phyloP scores from a whole-genome alignment of 1,140 invertebrate species.

The Cepaea nemoralis region DNA sequence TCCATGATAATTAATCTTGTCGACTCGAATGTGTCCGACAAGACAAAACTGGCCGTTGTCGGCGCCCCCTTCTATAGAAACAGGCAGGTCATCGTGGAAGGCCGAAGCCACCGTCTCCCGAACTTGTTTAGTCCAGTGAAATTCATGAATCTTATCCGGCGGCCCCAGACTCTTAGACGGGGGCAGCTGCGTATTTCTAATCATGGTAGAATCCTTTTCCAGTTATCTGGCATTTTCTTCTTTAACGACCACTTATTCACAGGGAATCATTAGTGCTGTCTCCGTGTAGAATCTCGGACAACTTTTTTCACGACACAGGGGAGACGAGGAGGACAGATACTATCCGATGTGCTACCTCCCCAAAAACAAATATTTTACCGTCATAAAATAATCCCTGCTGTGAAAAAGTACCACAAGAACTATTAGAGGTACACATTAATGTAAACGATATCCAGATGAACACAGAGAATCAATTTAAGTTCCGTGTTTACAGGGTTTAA shows the following conservation, averaged over 20 bases:
- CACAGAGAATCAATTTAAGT: constrained; percentile 34
- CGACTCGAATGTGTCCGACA: constrained; percentile 71
- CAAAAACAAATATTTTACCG: constrained; percentile 21
- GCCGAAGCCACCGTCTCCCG: constrained; percentile 69
- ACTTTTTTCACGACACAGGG: constrained; percentile 13
- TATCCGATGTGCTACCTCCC: neutral
- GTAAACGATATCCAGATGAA: constrained; percentile 26
- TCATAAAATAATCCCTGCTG: constrained; percentile 14
- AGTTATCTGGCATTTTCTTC: neutral
- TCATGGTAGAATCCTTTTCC: constrained; percentile 46
- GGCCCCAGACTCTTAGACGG: constrained; percentile 47
- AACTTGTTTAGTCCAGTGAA: constrained; percentile 68
- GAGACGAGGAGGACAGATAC: constrained; percentile 19
- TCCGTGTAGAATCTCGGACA: constrained; percentile 35
- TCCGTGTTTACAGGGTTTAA: constrained; percentile 44
- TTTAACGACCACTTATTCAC: neutral
- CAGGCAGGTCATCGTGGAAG: constrained; percentile 66
- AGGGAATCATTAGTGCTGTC: neutral
- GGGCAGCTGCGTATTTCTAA: constrained; percentile 49
- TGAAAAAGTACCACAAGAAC: neutral
- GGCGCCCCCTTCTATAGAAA: constrained; percentile 74
- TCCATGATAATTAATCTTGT: constrained; percentile 72
- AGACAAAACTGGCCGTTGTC: constrained; percentile 77
- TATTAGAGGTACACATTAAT: constrained; percentile 12
- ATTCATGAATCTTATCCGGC: constrained; percentile 50